Base-by-base conservation (phyloP, 2,113 vertebrate species). In the Megaceryle torquata region DNA sequence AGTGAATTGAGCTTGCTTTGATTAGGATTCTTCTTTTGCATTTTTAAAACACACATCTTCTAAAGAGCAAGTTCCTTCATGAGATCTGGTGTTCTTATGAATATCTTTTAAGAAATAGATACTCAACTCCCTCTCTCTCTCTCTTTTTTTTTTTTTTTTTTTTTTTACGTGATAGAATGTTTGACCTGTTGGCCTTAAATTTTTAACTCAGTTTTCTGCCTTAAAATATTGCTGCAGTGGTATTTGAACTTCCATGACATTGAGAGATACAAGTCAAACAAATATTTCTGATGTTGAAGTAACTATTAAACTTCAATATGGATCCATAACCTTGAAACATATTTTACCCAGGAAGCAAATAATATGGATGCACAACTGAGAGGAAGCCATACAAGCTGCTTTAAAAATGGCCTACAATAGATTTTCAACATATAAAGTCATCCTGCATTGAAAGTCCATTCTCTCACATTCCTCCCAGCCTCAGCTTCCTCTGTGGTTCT, bases 161-260 rank as follows among this genome's bases (percentile, higher is more conserved):
- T 22, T 33, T 78, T 50, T 51, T 8, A 17, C 86, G 88, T 84
- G 43, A 41, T 57, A 74, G 86, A 89, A 89, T 70, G 39, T 87
- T 96, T 96, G 91, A 95, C 93, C 90, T 92, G 17, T 91, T 95
- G 88, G 54, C 93, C 93, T 93, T 72, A 88, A 82, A 91, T 35
- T 96, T 93, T 94, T 80, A 82, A 85, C 54, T 85, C 2, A 0
- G 15, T 91, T 94, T 88, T 92, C 65, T 82, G 53, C 63, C 69
- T 91, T 87, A 88, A 94, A 91, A 79, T 94, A 84, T 54, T 75
- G 67, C 88, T 84, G 53, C 77, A 82, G 89, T 37, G 59, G 53
- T 92, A 76, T 95, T 90, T 93, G 90, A 94, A 92, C 41, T 86
- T 93, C 53, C 56, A 7, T 79, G 88, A 86, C 90, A 88, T 11